Evolutionary conservation across 2,113 vertebrate species (phyloP).

Genomic region (Vidua chalybeata): DNA sequence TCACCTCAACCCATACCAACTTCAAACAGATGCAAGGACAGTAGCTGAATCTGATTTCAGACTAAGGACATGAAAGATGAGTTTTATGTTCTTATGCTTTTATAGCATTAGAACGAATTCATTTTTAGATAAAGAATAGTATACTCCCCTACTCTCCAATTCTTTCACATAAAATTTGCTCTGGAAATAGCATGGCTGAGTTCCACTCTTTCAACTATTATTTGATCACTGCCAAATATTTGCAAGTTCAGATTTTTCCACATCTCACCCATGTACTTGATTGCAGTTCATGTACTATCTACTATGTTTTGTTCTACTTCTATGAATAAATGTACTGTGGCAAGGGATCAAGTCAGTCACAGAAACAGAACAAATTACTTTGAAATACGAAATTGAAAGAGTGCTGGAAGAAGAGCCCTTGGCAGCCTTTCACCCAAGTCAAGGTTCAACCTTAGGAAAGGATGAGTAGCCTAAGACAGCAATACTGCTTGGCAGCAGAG

Average conservation of each 20-base stretch:
- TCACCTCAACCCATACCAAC: conserved; percentile 57
- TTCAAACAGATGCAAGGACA: conserved; percentile 58
- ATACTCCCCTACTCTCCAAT: conserved; percentile 32
- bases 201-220: conserved; percentile 29
- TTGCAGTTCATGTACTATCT: not conserved
- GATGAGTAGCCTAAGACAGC: not conserved
- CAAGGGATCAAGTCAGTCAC: not conserved
- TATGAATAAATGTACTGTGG: not conserved
- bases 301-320: not conserved
- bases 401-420: conserved; percentile 52
- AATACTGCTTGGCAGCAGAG: conserved; percentile 60
- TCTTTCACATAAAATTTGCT: conserved; percentile 55
- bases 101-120: not conserved
- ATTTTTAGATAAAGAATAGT: conserved; percentile 47
- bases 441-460: conserved; percentile 30
- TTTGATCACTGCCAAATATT: conserved; percentile 59
- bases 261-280: not conserved
- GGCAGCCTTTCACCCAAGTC: not conserved
- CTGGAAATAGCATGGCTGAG: conserved; percentile 45
- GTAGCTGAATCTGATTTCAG: conserved; percentile 48
- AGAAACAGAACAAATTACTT: not conserved
- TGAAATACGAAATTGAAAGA: not conserved
- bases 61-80: conserved; percentile 55
- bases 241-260: conserved; percentile 44
- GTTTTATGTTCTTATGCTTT: conserved; percentile 44